Percentiles rank a stretch among this genome's conserved stretches.
phyloP scores from a whole-genome alignment of 1,140 invertebrate genomes.

The Antheraea mylitta region DNA sequence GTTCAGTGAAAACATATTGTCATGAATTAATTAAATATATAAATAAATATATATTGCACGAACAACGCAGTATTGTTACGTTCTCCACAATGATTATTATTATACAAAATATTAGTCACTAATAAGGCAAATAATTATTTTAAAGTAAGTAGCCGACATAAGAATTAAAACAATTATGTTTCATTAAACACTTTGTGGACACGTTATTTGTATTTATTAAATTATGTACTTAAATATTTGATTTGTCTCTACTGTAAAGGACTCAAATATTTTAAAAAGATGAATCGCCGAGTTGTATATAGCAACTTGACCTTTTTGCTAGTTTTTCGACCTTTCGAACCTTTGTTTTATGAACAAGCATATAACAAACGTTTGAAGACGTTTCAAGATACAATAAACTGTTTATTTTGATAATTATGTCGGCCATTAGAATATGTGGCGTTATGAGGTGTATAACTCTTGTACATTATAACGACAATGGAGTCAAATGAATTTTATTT shows the following conservation, averaged over 20 bases:
- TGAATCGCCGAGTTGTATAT: not conserved
- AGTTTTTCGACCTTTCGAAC: not conserved
- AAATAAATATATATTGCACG: conserved; percentile 31
- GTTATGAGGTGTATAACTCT: conserved; percentile 38
- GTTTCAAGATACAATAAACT: not conserved
- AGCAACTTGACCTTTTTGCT: conserved; percentile 1
- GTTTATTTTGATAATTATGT: conserved; percentile 33
- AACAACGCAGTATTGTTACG: conserved; percentile 42
- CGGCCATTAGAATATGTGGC: conserved; percentile 29
- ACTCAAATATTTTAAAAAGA: not conserved
- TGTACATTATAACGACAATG: conserved; percentile 59
- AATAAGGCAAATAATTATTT: conserved; percentile 36
- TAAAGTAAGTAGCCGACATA: conserved; percentile 30
- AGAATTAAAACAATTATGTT: conserved; percentile 14
- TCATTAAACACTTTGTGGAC: conserved; percentile 1
- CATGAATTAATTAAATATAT: conserved; percentile 19
- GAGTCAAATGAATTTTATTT: conserved; percentile 17
- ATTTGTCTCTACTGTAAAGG: not conserved
- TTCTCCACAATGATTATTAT: conserved; percentile 37
- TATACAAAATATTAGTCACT: conserved; percentile 52
- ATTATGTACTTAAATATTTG: not conserved
- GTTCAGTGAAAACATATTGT: conserved; percentile 18
- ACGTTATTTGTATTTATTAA: conserved; percentile 3
- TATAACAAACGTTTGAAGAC: conserved; percentile 1
- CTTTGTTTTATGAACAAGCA: not conserved